Conservation (phyloP, 2,888 invertebrate genomes). For the Eurytoma californica region DNA sequence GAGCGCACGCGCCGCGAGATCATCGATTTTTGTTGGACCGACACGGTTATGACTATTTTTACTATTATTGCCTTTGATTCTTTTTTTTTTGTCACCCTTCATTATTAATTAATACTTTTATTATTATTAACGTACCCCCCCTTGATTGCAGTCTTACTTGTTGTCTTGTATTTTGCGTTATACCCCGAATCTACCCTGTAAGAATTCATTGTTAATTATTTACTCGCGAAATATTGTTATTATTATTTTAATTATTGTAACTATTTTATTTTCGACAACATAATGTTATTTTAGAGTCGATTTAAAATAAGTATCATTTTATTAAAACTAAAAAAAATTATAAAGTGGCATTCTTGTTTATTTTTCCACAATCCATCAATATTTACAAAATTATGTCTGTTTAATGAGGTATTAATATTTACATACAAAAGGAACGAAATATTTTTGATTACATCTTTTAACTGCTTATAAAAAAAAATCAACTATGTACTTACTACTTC, state of each 20-base stretch:
- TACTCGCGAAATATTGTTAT: conserved; percentile 54
- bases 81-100: conserved; percentile 6
- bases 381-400: no score
- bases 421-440: no score
- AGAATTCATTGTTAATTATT: conserved; percentile 54
- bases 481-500: no score
- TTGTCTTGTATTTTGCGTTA: conserved; percentile 49
- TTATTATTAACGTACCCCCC: conserved; percentile 14
- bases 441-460: no score
- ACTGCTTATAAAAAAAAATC: no score
- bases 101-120: conserved; percentile 4
- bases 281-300: conserved; percentile 59
- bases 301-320: conserved; percentile 62
- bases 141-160: conserved; percentile 43
- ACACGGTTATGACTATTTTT: conserved; percentile 54
- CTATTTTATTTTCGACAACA: conserved; percentile 58
- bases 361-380: no score
- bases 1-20: conserved; percentile 21
- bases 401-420: no score
- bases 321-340: conserved; percentile 60
- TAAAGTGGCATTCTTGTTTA: no score
- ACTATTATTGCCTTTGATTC: conserved; percentile 23
- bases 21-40: conserved; percentile 47
- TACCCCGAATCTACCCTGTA: conserved; percentile 38
- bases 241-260: conserved; percentile 55